phyloP scores from a whole-genome alignment of 2,888 invertebrate genomes.

The Lamellibrachia satsuma region DNA sequence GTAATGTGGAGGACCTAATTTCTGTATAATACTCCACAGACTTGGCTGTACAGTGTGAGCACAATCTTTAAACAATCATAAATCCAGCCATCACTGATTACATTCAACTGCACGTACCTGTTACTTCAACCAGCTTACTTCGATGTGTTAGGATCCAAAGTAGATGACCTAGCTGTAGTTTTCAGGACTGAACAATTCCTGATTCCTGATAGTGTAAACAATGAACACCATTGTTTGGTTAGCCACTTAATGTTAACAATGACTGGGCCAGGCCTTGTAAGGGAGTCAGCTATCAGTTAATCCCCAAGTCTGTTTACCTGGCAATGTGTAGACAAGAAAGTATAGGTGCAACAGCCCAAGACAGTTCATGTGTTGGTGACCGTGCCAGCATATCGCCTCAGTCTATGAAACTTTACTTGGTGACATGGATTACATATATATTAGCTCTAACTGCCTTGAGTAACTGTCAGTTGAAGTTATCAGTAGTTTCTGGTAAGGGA shows the following conservation, averaged over 20 bases:
- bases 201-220: not conserved
- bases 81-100: not conserved
- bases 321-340: not conserved
- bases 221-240: not conserved
- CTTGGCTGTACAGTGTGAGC: too few relatives aligned
- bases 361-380: not conserved
- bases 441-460: not conserved
- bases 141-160: not conserved
- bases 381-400: not conserved
- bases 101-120: not conserved
- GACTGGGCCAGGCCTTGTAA: not conserved
- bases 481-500: not conserved
- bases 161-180: not conserved
- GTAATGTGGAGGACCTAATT: too few relatives aligned
- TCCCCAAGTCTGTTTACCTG: not conserved
- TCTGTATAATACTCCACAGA: too few relatives aligned
- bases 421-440: not conserved
- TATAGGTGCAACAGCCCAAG: not conserved
- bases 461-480: not conserved
- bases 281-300: slow-evolving; percentile 6
- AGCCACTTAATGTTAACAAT: not conserved
- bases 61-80: too few relatives aligned
- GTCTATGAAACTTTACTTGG: not conserved
- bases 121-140: not conserved
- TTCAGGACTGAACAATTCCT: not conserved